Evolutionary conservation across 2,888 invertebrate genomes (phyloP).

Genomic region (Keiferia lycopersicella): DNA sequence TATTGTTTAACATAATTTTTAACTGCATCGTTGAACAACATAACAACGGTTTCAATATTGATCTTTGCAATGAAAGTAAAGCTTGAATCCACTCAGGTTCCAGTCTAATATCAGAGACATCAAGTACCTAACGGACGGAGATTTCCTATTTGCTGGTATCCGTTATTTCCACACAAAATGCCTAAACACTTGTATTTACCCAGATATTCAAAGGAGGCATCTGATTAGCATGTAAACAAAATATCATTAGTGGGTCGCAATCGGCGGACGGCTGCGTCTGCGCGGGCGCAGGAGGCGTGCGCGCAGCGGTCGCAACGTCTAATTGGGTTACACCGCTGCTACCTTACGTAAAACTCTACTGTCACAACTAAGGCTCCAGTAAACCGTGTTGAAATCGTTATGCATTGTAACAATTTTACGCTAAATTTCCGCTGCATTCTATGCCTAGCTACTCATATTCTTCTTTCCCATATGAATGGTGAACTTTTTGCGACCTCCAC

Average conservation of each 20-base stretch:
- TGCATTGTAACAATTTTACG: slow-evolving; percentile 39
- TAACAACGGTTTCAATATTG: neutral
- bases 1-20: slow-evolving; percentile 12
- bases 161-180: neutral
- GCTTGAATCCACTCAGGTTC: neutral
- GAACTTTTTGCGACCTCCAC: slow-evolving; percentile 15
- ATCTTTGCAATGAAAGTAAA: neutral
- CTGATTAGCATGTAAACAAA: slow-evolving; percentile 13
- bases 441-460: slow-evolving; percentile 13
- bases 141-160: neutral
- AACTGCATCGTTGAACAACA: slow-evolving; percentile 2
- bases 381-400: slow-evolving; percentile 55
- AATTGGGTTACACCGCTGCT: slow-evolving; percentile 65
- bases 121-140: neutral
- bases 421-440: slow-evolving; percentile 27
- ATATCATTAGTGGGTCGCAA: slow-evolving; percentile 21
- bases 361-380: slow-evolving; percentile 55
- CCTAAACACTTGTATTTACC: neutral
- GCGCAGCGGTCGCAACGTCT: slow-evolving; percentile 48
- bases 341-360: slow-evolving; percentile 71
- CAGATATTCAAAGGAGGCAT: slow-evolving; percentile 15
- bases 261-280: slow-evolving; percentile 23
- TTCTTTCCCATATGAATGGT: slow-evolving; percentile 19
- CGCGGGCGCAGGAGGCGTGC: slow-evolving; percentile 31
- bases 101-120: neutral